Conservation (phyloP, 2,888 invertebrate species). For the Agrotis clavis region DNA sequence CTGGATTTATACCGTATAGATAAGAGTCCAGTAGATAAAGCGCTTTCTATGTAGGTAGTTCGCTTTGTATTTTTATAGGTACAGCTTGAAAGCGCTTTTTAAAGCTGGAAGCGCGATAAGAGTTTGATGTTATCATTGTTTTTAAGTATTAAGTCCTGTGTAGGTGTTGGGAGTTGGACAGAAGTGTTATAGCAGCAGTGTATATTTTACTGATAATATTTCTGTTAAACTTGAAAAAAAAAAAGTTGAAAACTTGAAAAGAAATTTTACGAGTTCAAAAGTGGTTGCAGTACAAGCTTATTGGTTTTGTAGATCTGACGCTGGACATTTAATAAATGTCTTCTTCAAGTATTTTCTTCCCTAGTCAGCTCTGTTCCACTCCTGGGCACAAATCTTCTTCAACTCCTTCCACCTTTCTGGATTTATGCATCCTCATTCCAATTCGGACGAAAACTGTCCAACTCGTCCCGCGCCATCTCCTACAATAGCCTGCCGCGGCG, state of each 20-base stretch:
- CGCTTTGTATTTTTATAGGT: conserved; percentile 54
- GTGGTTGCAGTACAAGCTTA: no score
- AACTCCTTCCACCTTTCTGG: no score
- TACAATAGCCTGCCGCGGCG: no score
- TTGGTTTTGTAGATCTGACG: not conserved
- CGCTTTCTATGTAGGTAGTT: conserved; percentile 46
- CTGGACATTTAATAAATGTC: not conserved
- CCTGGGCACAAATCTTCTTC: no score
- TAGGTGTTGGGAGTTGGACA: conserved; percentile 12
- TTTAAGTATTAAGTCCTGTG: conserved; percentile 19
- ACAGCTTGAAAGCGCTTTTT: conserved; percentile 55
- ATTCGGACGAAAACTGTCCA: no score
- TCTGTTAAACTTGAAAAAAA: no score
- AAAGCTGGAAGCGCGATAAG: conserved; percentile 41
- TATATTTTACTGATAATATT: not conserved
- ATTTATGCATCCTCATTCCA: no score
- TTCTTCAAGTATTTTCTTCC: not conserved
- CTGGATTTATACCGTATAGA: conserved; percentile 60
- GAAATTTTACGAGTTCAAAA: no score
- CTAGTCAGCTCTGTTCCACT: no score
- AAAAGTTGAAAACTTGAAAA: no score
- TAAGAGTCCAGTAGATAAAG: conserved; percentile 52
- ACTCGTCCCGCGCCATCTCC: no score
- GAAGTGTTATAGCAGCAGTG: not conserved
- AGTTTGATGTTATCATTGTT: conserved; percentile 39